Percentiles rank a stretch among this genome's conserved stretches.
These are phyloP conservation scores for Sphaeridia pumilis DNA, from an alignment of 2,888 invertebrate genomes.

Conservation along the genomic window DNA sequence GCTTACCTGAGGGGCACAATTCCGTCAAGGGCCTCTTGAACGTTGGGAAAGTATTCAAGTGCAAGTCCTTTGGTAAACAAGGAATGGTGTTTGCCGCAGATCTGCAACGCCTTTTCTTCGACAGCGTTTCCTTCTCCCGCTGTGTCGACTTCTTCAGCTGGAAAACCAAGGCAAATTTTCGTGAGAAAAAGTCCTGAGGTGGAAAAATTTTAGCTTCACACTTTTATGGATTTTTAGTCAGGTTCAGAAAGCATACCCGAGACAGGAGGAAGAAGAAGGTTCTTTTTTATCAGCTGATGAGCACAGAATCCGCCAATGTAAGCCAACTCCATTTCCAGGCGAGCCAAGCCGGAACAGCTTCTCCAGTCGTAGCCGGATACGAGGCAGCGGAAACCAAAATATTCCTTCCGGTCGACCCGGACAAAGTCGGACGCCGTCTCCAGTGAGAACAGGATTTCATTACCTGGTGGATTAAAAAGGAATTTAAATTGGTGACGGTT, in stretches of 20 bases:
- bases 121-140: constrained; percentile 47
- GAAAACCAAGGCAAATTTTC: no score
- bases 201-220: no score
- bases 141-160: constrained; percentile 51
- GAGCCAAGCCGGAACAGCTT: constrained; percentile 49
- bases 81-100: constrained; percentile 54
- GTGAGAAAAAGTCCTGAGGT: not conserved
- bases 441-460: constrained; percentile 85
- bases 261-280: constrained; percentile 55
- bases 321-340: constrained; percentile 78
- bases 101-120: constrained; percentile 55
- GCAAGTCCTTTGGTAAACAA: constrained; percentile 82
- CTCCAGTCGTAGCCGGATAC: constrained; percentile 56
- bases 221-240: no score
- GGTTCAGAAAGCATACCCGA: constrained; percentile 44
- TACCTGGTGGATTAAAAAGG: constrained; percentile 47
- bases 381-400: constrained; percentile 74
- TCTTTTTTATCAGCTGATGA: constrained; percentile 73
- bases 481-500: no score
- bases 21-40: constrained; percentile 82
- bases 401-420: constrained; percentile 70
- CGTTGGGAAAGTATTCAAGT: constrained; percentile 69
- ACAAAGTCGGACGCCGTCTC: constrained; percentile 93
- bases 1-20: constrained; percentile 68
- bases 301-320: constrained; percentile 86